Conservation (phyloP, 1,140 invertebrate genomes). For the Lysiphlebus fabarum region DNA sequence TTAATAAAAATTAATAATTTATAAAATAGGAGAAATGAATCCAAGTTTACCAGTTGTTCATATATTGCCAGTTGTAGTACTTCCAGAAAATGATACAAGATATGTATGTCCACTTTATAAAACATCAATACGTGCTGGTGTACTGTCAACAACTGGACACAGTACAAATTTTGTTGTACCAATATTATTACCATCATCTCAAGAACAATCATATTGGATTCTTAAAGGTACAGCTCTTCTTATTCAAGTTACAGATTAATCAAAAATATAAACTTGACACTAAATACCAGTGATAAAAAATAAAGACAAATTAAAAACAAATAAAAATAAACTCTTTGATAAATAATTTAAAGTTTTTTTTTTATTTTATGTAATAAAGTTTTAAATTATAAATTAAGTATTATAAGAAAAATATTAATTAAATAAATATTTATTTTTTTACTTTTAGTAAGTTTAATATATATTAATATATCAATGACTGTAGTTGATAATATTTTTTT, state of each 20-base stretch:
- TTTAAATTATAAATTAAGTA: too few relatives aligned
- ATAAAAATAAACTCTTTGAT: too few relatives aligned
- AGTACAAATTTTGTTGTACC: constrained; percentile 85
- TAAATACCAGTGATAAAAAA: not conserved
- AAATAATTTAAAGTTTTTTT: too few relatives aligned
- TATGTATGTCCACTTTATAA: constrained; percentile 82
- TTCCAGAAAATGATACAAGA: constrained; percentile 60
- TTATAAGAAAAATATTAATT: too few relatives aligned
- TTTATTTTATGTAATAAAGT: too few relatives aligned
- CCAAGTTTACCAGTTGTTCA: constrained; percentile 72
- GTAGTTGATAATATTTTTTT: too few relatives aligned
- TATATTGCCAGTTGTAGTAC: constrained; percentile 65
- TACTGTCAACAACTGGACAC: constrained; percentile 82
- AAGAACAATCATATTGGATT: constrained; percentile 75
- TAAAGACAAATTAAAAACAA: not conserved
- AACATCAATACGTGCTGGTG: constrained; percentile 77
- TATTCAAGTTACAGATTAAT: constrained; percentile 70
- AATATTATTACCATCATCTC: constrained; percentile 66
- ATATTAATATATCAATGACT: too few relatives aligned
- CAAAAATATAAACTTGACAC: too few relatives aligned
- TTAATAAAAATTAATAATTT: constrained; percentile 2
- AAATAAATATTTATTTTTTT: too few relatives aligned
- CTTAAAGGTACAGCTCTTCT: constrained; percentile 79
- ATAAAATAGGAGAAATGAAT: constrained; percentile 76
- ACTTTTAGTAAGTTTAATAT: too few relatives aligned